Evolutionary conservation across 1,140 invertebrate genomes (phyloP), one percentile per base, ranked within the genome.

Genomic region (Lerema accius): DNA sequence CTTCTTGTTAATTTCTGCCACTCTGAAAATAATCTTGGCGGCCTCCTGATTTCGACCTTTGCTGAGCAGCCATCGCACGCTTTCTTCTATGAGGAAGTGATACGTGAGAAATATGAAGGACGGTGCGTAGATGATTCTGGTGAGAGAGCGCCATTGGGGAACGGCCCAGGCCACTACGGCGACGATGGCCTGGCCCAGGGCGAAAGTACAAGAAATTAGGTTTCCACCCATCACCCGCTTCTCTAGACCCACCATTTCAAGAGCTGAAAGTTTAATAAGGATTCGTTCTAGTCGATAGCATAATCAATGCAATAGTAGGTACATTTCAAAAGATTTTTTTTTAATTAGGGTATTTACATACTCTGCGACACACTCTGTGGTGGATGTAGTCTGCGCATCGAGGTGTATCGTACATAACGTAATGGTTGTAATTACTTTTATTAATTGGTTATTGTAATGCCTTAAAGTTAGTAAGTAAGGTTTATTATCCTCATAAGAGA

Each of bases 171-270:
- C 95, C 1, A 94, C 80, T 9, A 94, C 75, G 37, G 95, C 95
- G 42, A 95, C 85, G 5, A 93, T 60, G 23, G 94, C 93, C 70
- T 95, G 93, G 0, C 96, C 96, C 1, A 96, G 46, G 0, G 95
- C 94, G 78, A 95, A 96, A 60, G 94, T 94, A 48, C 92, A 92
- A 10, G 94, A 94, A 2, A 95, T 94, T 0, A 96, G 80, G 9
- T 95, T 94, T 10, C 95, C 95, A 45, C 93, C 95, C 2, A 96
- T 82, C 0, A 96, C 95, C 61, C 96, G 87, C 35, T 93, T 93
- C 37, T 93, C 92, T 3, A 94, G 93, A 0, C 94, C 95, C 0
- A 96, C 94, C 80, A 96, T 92, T 86, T 97, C 96, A 56, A 97
- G 92, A 40, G 94, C 96, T 96, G 83, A 32, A 88, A 92, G 75